These are phyloP conservation scores for Chaetogeoica ovagalla DNA, from an alignment of 2,888 invertebrate genomes.

Conservation along the genomic window DNA sequence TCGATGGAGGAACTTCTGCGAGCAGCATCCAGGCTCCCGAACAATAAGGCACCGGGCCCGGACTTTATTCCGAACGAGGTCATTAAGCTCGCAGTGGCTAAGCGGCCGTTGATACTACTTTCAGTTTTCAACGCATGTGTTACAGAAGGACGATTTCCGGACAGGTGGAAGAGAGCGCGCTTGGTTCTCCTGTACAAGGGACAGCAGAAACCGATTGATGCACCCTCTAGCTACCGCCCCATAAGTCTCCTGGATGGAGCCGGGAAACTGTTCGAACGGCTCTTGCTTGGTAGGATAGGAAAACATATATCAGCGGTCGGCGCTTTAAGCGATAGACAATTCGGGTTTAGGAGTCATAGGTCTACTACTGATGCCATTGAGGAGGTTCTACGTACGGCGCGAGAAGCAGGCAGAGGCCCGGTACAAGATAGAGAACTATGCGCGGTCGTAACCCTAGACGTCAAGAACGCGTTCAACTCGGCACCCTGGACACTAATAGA, in stretches of 20 bases:
- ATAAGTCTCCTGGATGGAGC: not conserved
- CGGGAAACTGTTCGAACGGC: not conserved
- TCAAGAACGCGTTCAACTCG: too few relatives aligned
- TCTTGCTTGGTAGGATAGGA: not conserved
- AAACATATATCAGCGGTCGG: not conserved
- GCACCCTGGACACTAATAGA: not conserved
- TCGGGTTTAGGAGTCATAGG: not conserved
- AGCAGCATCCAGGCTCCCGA: not conserved
- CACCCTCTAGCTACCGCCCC: not conserved
- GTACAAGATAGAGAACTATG: too few relatives aligned
- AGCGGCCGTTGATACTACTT: too few relatives aligned
- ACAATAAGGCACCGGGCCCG: not conserved
- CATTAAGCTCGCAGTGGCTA: too few relatives aligned
- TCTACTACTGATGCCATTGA: not conserved
- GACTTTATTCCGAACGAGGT: not conserved
- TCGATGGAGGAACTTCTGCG: too few relatives aligned
- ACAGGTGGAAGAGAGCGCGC: not conserved
- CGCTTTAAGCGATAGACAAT: not conserved
- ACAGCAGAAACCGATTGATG: not conserved
- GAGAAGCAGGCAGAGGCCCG: not conserved
- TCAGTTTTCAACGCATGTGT: not conserved
- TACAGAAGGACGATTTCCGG: not conserved
- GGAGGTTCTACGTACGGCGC: not conserved
- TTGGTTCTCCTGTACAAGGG: not conserved
- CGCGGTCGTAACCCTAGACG: not conserved